Evolutionary conservation across 2,888 invertebrate species (phyloP).

Genomic region (Galerucella pusilla): DNA sequence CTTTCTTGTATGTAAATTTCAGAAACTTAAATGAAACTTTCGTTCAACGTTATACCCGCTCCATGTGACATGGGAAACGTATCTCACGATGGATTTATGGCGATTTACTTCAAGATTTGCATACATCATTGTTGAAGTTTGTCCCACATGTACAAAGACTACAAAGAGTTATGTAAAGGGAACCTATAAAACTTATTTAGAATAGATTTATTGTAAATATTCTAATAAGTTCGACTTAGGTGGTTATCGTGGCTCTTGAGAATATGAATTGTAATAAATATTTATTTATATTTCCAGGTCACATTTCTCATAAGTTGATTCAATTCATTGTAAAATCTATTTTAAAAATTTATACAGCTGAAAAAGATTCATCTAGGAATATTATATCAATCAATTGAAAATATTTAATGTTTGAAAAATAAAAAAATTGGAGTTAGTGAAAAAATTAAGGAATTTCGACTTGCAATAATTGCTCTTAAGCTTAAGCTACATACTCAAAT

Average conservation of each 20-base stretch:
- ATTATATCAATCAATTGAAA: no score
- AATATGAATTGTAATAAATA: background rate
- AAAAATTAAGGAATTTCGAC: no score
- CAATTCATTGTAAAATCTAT: background rate
- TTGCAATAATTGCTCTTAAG: no score
- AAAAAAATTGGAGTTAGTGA: no score
- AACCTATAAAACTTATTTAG: conserved; percentile 9
- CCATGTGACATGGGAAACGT: conserved; percentile 45
- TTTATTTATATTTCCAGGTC: background rate
- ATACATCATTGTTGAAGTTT: conserved; percentile 37
- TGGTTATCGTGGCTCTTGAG: background rate
- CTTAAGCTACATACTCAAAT: no score
- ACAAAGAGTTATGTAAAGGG: conserved; percentile 32
- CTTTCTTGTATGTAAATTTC: conserved; percentile 45
- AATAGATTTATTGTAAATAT: conserved; percentile 31
- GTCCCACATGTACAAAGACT: conserved; percentile 20
- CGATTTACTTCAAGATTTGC: conserved; percentile 38
- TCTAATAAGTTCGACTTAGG: conserved; percentile 11
- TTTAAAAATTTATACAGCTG: no score
- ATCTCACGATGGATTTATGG: conserved; percentile 37
- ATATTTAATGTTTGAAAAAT: no score
- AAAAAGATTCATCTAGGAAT: no score
- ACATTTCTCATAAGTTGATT: background rate
- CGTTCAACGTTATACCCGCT: conserved; percentile 41
- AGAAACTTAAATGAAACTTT: conserved; percentile 46